Base-by-base conservation (phyloP, 2,797 vertebrate species). In the Arrhamphus sclerolepis region DNA sequence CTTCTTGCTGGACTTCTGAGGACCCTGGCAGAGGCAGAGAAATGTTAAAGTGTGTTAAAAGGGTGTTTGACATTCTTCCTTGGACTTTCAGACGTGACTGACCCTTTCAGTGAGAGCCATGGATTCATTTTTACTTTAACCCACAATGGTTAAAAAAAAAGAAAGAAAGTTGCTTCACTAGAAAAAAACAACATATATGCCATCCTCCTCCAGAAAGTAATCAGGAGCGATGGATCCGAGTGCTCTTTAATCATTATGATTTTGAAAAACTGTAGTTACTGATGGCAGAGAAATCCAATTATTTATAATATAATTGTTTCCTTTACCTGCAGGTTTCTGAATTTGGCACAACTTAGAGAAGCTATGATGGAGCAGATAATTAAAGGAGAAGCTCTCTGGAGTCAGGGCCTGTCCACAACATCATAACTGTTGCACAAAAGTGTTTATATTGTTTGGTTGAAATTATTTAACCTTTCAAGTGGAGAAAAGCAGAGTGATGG, bases 1-100 rank as follows among this genome's bases (percentile, higher is more conserved):
- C 92, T 94, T 97, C 88, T 97, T 93, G 75, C 89, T 93, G 90
- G 94, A 92, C 88, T 94, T 98, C 91, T 97, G 96, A 89, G 89
- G 92, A 53, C 94, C 96, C 97, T 98, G 92, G 48, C 76, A 77
- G 62, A 86, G 66, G 21, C n/a, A 63, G 46, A 52, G 46, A 40
- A 47, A 18, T 18, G 64, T 21, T 58, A 24, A 52, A 55, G 9
- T 8, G 26, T 19, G 52, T 56, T 43, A 47, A 47, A 24, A 11
- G 39, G 55, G 24, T 43, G 31, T 19, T 19, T 4, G 21, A 53
- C 26, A 19, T 18, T 18, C 42, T 16, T 13, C 10, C 29, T 47
- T 42, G 18, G 14, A 38, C 66, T 34, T 41, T 49, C 18, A 61
- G 17, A 64, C 8, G 10, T 21, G 49, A 24, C 44, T 54, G 42